These are phyloP conservation scores for Polypterus bichir DNA, from an alignment of 2,113 vertebrate species.

Conservation along the genomic window DNA sequence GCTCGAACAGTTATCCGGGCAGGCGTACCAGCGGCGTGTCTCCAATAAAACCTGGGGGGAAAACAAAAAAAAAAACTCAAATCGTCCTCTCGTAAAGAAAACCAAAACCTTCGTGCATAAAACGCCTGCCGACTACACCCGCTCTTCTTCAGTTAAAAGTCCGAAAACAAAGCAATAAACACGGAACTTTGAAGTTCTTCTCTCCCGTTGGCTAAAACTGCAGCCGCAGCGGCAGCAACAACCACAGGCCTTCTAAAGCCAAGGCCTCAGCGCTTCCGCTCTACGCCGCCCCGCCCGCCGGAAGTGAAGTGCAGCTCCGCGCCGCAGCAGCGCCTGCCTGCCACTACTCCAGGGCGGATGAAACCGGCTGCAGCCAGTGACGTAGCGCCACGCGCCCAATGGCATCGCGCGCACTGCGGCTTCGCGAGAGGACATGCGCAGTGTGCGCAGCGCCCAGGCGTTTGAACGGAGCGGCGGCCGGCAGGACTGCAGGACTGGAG, in stretches of 20 bases:
- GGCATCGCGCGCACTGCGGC: too few relatives aligned
- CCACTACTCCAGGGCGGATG: constrained; percentile 21
- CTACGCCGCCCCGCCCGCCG: constrained; percentile 18
- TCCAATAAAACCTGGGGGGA: not conserved
- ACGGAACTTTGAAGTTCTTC: not conserved
- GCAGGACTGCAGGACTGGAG: too few relatives aligned
- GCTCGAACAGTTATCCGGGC: too few relatives aligned
- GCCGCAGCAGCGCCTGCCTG: too few relatives aligned
- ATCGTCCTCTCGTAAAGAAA: not conserved
- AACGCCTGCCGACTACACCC: constrained; percentile 21
- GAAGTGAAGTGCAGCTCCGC: constrained; percentile 30
- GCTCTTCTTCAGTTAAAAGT: constrained; percentile 11
- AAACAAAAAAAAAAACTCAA: not conserved
- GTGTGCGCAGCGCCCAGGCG: too few relatives aligned
- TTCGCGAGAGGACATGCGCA: too few relatives aligned
- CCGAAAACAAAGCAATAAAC: constrained; percentile 29
- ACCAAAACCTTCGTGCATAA: constrained; percentile 14
- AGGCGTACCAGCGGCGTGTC: not conserved
- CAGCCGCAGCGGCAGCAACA: not conserved
- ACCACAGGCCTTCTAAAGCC: constrained; percentile 7
- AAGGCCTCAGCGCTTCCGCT: constrained; percentile 34
- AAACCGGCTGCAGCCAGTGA: constrained; percentile 28
- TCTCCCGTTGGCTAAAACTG: constrained; percentile 17
- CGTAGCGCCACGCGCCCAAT: not conserved
- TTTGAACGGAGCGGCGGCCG: too few relatives aligned